Conservation (phyloP, 2,888 invertebrate genomes). For the Shargacucullia verbasci region DNA sequence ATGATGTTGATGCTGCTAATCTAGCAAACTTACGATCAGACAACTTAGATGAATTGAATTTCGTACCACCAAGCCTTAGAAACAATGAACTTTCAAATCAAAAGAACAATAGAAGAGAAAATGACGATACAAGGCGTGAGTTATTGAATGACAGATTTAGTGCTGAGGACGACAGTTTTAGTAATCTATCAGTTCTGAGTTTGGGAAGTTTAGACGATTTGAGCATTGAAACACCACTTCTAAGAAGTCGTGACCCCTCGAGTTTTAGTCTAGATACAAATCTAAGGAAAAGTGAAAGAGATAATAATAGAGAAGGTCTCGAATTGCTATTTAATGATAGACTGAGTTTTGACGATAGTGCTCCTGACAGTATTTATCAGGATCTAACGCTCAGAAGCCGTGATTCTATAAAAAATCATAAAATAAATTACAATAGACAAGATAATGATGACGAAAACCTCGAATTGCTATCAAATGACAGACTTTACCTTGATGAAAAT, state of each 20-base stretch:
- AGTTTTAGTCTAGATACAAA: not conserved
- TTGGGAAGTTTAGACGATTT: constrained; percentile 4
- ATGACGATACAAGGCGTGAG: not conserved
- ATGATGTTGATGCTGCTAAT: constrained; percentile 8
- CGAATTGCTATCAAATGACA: not conserved
- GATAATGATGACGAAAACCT: constrained; percentile 5
- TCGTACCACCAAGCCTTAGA: constrained; percentile 16
- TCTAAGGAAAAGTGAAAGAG: not conserved
- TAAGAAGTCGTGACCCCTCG: not conserved
- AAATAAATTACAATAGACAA: not conserved
- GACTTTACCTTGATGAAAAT: not conserved
- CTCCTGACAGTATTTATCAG: constrained; percentile 5
- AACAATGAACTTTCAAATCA: not conserved
- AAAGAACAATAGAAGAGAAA: not conserved
- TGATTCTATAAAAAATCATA: not conserved
- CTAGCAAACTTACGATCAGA: constrained; percentile 13
- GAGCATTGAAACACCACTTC: constrained; percentile 2
- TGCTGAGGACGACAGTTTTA: not conserved
- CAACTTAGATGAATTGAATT: constrained; percentile 4
- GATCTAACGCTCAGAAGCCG: not conserved
- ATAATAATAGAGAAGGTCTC: not conserved
- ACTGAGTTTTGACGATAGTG: not conserved
- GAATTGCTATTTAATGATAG: not conserved
- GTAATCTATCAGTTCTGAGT: not conserved
- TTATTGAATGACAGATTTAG: not conserved